Evolutionary conservation across 2,797 vertebrate genomes (phyloP).

Genomic region (Anguilla pacifica): DNA sequence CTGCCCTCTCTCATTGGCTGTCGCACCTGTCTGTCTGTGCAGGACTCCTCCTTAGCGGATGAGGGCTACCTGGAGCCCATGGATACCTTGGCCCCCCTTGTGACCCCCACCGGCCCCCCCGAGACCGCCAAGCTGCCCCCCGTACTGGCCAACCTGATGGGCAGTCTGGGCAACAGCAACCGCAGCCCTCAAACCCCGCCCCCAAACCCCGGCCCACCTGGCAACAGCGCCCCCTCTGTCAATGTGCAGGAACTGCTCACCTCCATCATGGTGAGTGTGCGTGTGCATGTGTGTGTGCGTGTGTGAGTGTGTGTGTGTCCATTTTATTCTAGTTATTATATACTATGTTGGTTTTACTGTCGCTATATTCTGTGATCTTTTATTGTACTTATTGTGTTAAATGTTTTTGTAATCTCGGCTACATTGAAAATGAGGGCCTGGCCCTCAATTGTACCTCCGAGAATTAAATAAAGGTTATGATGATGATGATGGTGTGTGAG

Average conservation of each 20-base stretch:
- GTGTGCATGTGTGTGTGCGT: not conserved
- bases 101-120: conserved; percentile 54
- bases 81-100: conserved; percentile 65
- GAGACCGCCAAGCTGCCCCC: conserved; percentile 88
- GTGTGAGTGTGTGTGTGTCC: not conserved
- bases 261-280: conserved; percentile 84
- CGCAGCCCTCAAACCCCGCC: conserved; percentile 69
- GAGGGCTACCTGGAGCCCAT: conserved; percentile 76
- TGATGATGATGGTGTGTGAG: not conserved
- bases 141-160: conserved; percentile 91
- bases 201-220: conserved; percentile 49
- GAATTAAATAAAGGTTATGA: too few species aligned
- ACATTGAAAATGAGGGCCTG: too few species aligned
- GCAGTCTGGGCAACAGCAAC: conserved; percentile 77
- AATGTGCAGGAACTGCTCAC: conserved; percentile 94
- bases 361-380: too few species aligned
- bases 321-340: too few species aligned
- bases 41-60: conserved; percentile 84
- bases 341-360: too few species aligned
- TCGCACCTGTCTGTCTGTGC: conserved; percentile 18
- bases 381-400: too few species aligned
- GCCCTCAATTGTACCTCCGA: too few species aligned
- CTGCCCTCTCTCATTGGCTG: not conserved
- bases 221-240: conserved; percentile 66
- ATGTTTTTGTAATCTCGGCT: too few species aligned